Evolutionary conservation across 1,140 invertebrate species (phyloP).

Genomic region (Brachionus plicatilis): DNA sequence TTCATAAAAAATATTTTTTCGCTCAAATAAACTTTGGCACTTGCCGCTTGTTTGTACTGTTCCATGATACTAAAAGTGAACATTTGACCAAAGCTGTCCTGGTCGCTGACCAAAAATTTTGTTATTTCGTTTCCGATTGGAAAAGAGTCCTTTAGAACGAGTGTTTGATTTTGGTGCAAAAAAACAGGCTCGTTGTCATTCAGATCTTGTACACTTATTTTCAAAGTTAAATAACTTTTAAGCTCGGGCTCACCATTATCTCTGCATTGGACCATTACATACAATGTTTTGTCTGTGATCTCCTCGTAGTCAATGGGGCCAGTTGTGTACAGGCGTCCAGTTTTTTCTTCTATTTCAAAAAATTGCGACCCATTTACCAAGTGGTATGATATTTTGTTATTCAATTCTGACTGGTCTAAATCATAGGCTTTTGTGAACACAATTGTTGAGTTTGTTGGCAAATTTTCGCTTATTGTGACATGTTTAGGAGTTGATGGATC

Average conservation of each 20-base stretch:
- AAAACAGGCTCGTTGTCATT: conserved; percentile 36
- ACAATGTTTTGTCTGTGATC: neutral
- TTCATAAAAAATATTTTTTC: conserved; percentile 32
- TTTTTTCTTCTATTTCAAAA: neutral
- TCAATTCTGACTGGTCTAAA: neutral
- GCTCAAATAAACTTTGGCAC: neutral
- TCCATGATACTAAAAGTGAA: conserved; percentile 29
- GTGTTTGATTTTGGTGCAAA: neutral
- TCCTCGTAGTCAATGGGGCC: neutral
- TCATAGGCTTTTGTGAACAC: neutral
- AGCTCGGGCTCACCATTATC: neutral
- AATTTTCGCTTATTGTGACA: neutral
- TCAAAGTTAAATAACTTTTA: neutral
- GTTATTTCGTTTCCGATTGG: neutral
- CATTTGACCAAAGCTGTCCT: neutral
- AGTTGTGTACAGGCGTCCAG: neutral
- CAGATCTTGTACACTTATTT: neutral
- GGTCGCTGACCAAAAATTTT: neutral
- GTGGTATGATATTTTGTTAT: neutral
- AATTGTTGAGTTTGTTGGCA: neutral
- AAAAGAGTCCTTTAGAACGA: neutral
- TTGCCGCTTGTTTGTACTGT: neutral
- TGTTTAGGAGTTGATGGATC: neutral
- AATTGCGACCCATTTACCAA: neutral
- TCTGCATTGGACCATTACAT: neutral